Evolutionary conservation across 2,113 vertebrate species (phyloP).

Genomic region (Scatophagus argus): DNA sequence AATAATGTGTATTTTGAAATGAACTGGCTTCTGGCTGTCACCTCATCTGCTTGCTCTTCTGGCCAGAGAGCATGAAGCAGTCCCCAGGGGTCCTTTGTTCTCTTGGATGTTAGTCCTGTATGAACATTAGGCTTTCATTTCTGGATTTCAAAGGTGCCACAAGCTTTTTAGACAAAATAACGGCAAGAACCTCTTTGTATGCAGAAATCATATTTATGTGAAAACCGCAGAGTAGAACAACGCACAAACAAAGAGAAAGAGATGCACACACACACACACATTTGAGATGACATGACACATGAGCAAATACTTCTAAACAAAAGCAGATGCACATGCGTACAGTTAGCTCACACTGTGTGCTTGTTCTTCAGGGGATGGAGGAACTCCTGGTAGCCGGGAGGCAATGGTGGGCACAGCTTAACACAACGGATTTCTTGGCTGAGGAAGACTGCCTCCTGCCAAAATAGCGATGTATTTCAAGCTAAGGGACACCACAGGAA

Average conservation of each 20-base stretch:
- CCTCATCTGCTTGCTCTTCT: slow-evolving; percentile 13
- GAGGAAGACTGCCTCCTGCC: slow-evolving; percentile 41
- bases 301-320: slow-evolving; percentile 8
- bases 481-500: slow-evolving; percentile 46
- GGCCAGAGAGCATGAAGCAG: slow-evolving; percentile 30
- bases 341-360: not conserved
- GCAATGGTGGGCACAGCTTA: slow-evolving; percentile 49
- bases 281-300: not conserved
- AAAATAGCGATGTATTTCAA: slow-evolving; percentile 53
- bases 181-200: slow-evolving; percentile 20
- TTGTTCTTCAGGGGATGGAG: slow-evolving; percentile 32
- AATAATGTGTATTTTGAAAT: slow-evolving; percentile 15
- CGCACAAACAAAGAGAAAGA: not conserved
- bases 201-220: slow-evolving; percentile 12
- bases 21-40: slow-evolving; percentile 37
- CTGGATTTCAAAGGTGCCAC: slow-evolving; percentile 53
- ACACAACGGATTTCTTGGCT: slow-evolving; percentile 56
- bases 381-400: slow-evolving; percentile 46
- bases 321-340: not conserved
- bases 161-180: slow-evolving; percentile 51
- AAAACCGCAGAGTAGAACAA: slow-evolving; percentile 3
- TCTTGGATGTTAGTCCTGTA: slow-evolving; percentile 35
- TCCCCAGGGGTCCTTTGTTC: slow-evolving; percentile 53
- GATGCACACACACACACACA: not conserved
- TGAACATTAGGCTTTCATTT: slow-evolving; percentile 59